Conservation (phyloP, 2,113 vertebrate species). For the Chaetops frenatus region DNA sequence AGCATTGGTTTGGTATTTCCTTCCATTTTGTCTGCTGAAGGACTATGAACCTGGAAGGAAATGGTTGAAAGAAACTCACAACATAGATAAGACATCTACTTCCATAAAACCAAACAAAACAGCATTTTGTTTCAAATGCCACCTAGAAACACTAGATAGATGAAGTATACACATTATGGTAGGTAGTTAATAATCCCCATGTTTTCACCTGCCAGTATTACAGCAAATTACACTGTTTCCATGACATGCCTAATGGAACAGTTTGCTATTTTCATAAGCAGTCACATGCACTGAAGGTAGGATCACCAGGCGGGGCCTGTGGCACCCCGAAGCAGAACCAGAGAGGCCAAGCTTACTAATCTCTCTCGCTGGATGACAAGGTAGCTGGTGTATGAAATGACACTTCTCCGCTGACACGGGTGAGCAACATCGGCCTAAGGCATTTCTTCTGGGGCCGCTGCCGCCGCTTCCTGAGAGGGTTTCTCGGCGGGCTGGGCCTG, state of each 20-base stretch:
- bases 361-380: slow-evolving; percentile 61
- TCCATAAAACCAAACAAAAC: slow-evolving; percentile 55
- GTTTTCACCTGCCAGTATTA: slow-evolving; percentile 64
- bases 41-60: slow-evolving; percentile 38
- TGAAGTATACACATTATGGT: slow-evolving; percentile 43
- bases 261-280: slow-evolving; percentile 75
- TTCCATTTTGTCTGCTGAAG: slow-evolving; percentile 1
- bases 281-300: slow-evolving; percentile 83
- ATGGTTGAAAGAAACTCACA: slow-evolving; percentile 25
- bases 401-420: background rate
- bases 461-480: background rate
- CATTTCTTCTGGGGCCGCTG: slow-evolving; percentile 34
- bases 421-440: slow-evolving; percentile 45
- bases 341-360: slow-evolving; percentile 64
- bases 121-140: slow-evolving; percentile 47
- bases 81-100: slow-evolving; percentile 31
- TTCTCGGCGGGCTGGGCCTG: background rate
- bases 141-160: slow-evolving; percentile 51
- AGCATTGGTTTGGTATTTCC: slow-evolving; percentile 32
- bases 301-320: slow-evolving; percentile 61
- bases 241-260: slow-evolving; percentile 71
- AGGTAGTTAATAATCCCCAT: slow-evolving; percentile 65
- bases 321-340: slow-evolving; percentile 63
- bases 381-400: slow-evolving; percentile 56
- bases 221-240: slow-evolving; percentile 64